Percentiles rank a stretch among this genome's conserved stretches.
Evolutionary conservation across 2,797 vertebrate species (phyloP).

Genomic region (Hyperoplus immaculatus): DNA sequence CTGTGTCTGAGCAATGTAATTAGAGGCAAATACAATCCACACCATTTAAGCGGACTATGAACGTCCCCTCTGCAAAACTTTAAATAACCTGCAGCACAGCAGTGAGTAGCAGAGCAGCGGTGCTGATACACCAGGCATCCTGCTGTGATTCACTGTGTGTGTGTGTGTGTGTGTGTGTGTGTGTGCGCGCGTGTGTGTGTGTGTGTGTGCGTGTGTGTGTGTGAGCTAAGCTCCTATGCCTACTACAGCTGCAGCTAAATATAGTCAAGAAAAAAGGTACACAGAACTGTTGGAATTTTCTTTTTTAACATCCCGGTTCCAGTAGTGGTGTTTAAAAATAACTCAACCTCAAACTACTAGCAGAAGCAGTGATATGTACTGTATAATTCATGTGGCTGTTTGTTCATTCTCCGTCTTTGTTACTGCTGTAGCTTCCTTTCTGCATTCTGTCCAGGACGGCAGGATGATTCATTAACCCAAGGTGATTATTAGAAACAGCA

Average conservation of each 20-base stretch:
- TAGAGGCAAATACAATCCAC: slow-evolving; percentile 22
- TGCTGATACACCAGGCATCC: slow-evolving; percentile 25
- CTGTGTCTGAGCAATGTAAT: slow-evolving; percentile 13
- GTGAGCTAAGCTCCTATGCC: slow-evolving; percentile 21
- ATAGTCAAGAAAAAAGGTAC: slow-evolving; percentile 23
- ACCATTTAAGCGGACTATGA: slow-evolving; percentile 26
- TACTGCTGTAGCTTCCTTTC: slow-evolving; percentile 5
- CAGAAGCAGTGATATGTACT: slow-evolving; percentile 2
- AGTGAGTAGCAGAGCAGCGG: slow-evolving; percentile 29
- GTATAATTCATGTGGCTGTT: slow-evolving; percentile 27
- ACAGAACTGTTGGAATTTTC: slow-evolving; percentile 32
- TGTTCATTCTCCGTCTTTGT: slow-evolving; percentile 11
- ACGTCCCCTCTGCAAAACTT: slow-evolving; percentile 28
- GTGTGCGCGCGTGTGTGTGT: no score
- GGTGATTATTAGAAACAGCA: slow-evolving; percentile 9
- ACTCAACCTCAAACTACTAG: slow-evolving; percentile 18
- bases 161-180: no score
- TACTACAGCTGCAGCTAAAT: slow-evolving; percentile 50
- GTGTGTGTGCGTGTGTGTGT: neutral
- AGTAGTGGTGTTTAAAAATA: slow-evolving; percentile 50
- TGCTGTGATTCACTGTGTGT: slow-evolving; percentile 30
- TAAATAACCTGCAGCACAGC: slow-evolving; percentile 52
- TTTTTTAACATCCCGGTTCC: slow-evolving; percentile 18
- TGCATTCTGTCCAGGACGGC: neutral
- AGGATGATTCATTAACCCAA: slow-evolving; percentile 15